Conservation (phyloP, 2,888 invertebrate species). For the Pantelozetes paolii region DNA sequence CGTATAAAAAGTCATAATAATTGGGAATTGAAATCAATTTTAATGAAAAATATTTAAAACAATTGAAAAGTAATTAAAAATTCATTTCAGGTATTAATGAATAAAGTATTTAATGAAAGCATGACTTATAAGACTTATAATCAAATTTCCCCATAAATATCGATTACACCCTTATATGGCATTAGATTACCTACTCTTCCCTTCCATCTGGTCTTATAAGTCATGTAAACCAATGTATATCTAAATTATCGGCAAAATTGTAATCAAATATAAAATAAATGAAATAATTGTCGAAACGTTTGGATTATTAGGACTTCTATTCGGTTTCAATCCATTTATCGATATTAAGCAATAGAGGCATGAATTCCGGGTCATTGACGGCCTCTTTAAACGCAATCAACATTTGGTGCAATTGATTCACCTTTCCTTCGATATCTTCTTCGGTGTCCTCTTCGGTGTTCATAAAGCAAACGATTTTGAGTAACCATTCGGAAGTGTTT, state of each 20-base stretch:
- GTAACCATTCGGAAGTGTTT: conserved; percentile 50
- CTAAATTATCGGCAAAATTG: background rate
- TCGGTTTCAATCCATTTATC: conserved; percentile 65
- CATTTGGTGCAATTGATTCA: conserved; percentile 64
- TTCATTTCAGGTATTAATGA: too few relatives aligned
- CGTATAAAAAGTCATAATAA: conserved; percentile 18
- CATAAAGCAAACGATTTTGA: conserved; percentile 59
- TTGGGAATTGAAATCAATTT: background rate
- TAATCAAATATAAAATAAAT: too few relatives aligned
- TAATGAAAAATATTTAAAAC: background rate
- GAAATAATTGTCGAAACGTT: too few relatives aligned
- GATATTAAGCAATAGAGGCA: conserved; percentile 70
- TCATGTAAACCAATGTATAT: too few relatives aligned
- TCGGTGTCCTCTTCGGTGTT: conserved; percentile 53
- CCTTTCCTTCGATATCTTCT: conserved; percentile 61
- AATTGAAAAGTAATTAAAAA: too few relatives aligned
- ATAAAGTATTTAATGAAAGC: too few relatives aligned
- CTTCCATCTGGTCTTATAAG: too few relatives aligned
- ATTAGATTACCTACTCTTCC: too few relatives aligned
- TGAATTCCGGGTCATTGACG: conserved; percentile 63
- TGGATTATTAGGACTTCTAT: background rate
- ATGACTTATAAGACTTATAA: too few relatives aligned
- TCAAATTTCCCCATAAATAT: too few relatives aligned
- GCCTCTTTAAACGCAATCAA: conserved; percentile 52
- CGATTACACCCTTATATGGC: too few relatives aligned